A percentile compares a stretch with the other conserved stretches of the same genome.
These are phyloP conservation scores for Macrotus californicus DNA, from an alignment of 2,113 vertebrate species.

Conservation along the genomic window DNA sequence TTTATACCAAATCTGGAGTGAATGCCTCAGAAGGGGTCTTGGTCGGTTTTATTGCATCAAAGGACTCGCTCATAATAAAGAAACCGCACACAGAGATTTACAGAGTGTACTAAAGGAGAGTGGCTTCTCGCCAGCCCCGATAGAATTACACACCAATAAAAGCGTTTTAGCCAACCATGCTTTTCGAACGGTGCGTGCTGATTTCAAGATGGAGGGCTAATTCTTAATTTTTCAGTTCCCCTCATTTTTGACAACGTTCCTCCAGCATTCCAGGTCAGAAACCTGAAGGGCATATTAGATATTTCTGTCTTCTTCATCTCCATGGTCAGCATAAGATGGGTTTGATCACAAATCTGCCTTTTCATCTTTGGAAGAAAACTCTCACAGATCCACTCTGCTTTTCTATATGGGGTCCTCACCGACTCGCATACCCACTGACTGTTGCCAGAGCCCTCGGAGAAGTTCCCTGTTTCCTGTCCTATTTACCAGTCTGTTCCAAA, in stretches of 20 bases:
- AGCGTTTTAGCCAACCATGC: neutral
- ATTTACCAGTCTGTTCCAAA: neutral
- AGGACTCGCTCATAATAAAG: slow-evolving; percentile 52
- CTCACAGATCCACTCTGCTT: neutral
- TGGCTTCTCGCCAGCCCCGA: slow-evolving; percentile 26
- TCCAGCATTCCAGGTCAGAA: neutral
- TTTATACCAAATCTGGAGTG: slow-evolving; percentile 52
- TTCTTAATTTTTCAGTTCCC: slow-evolving; percentile 28
- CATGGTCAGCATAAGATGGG: neutral
- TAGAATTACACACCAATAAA: slow-evolving; percentile 39
- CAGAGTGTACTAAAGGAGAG: slow-evolving; percentile 50
- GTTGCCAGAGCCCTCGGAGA: neutral
- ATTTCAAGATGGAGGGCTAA: slow-evolving; percentile 26
- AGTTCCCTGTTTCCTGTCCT: neutral
- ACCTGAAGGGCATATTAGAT: neutral
- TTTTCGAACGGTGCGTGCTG: slow-evolving; percentile 29
- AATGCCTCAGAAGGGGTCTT: slow-evolving; percentile 65
- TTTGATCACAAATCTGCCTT: neutral
- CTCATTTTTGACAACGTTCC: neutral
- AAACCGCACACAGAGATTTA: slow-evolving; percentile 48
- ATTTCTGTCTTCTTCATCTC: neutral
- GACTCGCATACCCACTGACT: neutral
- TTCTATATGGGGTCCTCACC: neutral
- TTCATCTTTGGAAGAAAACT: neutral
- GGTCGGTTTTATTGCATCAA: slow-evolving; percentile 64